A percentile compares a stretch with the other conserved stretches of the same genome.
phyloP scores from a whole-genome alignment of 2,113 vertebrate species.

The Elgaria multicarinata region DNA sequence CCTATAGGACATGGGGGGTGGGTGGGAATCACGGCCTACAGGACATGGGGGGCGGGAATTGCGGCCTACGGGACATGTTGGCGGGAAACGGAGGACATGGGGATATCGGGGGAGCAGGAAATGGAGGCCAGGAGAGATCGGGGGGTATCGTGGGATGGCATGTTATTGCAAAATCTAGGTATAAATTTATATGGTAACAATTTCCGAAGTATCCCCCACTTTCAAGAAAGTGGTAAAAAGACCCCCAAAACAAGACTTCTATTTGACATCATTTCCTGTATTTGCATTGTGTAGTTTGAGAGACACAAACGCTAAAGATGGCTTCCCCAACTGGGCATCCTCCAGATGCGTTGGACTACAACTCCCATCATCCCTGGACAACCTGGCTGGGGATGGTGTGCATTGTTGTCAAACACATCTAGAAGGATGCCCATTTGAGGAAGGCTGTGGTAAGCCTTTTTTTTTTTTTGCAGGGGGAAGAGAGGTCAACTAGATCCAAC shows the following conservation, averaged over 20 bases:
- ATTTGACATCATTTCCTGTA: neutral
- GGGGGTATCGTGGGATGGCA: too few relatives aligned
- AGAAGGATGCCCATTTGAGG: too few relatives aligned
- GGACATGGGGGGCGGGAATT: too few relatives aligned
- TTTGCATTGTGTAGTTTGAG: neutral
- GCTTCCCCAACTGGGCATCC: neutral
- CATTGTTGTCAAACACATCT: neutral
- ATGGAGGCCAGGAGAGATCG: too few relatives aligned
- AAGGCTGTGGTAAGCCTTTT: neutral
- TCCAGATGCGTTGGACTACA: neutral
- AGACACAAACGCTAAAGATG: neutral
- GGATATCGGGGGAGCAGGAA: too few relatives aligned
- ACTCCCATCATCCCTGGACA: neutral
- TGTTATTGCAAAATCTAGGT: neutral
- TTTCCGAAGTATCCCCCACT: neutral
- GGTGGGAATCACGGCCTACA: too few relatives aligned
- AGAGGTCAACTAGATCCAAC: neutral
- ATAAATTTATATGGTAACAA: too few relatives aligned
- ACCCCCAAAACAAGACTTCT: too few relatives aligned
- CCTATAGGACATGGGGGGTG: too few relatives aligned
- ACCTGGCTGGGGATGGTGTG: neutral
- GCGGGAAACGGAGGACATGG: too few relatives aligned
- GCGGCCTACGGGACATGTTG: too few relatives aligned
- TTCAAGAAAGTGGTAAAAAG: neutral
- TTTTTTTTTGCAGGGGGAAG: too few relatives aligned